Evolutionary conservation across 2,888 invertebrate genomes (phyloP).

Genomic region (Drosophila basisetae): DNA sequence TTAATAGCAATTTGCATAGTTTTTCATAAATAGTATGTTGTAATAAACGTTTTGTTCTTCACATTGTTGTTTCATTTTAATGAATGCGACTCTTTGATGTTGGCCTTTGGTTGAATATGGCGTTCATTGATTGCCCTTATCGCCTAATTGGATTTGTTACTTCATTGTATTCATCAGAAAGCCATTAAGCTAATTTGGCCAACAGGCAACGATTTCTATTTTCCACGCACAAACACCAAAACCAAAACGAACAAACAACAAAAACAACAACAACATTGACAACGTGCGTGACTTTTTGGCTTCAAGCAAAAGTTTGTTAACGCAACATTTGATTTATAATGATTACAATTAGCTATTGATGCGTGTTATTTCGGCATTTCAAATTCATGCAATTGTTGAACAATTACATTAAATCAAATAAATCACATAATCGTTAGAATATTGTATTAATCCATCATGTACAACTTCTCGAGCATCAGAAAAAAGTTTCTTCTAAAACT

Average conservation of each 20-base stretch:
- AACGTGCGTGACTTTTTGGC: slow-evolving; percentile 62
- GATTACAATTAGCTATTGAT: slow-evolving; percentile 38
- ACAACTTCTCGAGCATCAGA: neutral
- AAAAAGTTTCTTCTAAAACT: neutral
- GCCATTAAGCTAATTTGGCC: slow-evolving; percentile 43
- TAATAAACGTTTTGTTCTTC: slow-evolving; percentile 65
- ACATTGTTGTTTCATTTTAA: slow-evolving; percentile 37
- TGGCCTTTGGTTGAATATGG: neutral
- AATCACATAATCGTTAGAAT: neutral
- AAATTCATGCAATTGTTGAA: neutral
- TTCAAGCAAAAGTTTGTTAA: slow-evolving; percentile 35
- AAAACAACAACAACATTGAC: neutral
- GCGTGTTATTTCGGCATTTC: neutral
- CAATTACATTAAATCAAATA: neutral
- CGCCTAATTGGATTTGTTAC: slow-evolving; percentile 63
- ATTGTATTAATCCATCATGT: neutral
- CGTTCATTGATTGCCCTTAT: slow-evolving; percentile 36
- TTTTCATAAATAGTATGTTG: slow-evolving; percentile 72
- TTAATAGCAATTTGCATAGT: slow-evolving; percentile 79
- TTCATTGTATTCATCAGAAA: slow-evolving; percentile 35
- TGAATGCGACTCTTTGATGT: slow-evolving; percentile 5
- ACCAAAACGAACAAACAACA: neutral
- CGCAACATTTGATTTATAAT: slow-evolving; percentile 35
- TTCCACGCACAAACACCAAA: slow-evolving; percentile 10
- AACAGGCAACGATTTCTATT: slow-evolving; percentile 1